Evolutionary conservation across 2,797 vertebrate genomes (phyloP), one percentile per base, ranked within the genome.

Genomic region (Cirrhinus molitorella): DNA sequence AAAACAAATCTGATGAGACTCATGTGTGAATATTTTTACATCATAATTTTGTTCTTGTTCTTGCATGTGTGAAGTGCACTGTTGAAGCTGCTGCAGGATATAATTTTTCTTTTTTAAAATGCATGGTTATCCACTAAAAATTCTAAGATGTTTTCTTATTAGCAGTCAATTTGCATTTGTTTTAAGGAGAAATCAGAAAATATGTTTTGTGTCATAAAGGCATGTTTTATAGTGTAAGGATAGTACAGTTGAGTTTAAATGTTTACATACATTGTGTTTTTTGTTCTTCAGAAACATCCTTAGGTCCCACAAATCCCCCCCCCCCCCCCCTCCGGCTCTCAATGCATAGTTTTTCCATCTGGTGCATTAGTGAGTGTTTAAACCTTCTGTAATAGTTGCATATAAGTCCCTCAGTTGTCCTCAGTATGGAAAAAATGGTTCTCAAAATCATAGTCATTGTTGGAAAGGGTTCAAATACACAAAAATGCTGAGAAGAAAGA

Each of bases 61-160:
- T 61, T 80, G 13, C 77, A n/a, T 61, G 31, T 31, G 57, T 70
- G 14, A 63, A 81, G 57, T 78, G 55, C 68, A 40, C 11, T 31
- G 53, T 17, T 6, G 3, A 72, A 25, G 16, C 25, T 28, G 14
- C 4, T 66, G 13, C 28, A 23, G 31, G 49, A 31, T 51, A 21
- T 31, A 8, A 37, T 14, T 1, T n/a, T 72, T 19, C 21, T 23
- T 17, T 71, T 49, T 23, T 47, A 34, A 21, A 55, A 67, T 7
- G 23, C 14, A 66, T 1, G 37, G 43, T 79, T 51, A 79, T 53
- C 13, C n/a, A 23, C n/a, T 11, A 12, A 9, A 25, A 14, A 19
- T 67, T 23, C 14, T 23, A 40, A 40, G 16, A 40, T 4, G 5
- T 13, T 79, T 6, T 65, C 28, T 34, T 25, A 6, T 37, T 7